Base-by-base conservation (phyloP, 2,888 invertebrate genomes). In the Fissipunctia ypsillon region DNA sequence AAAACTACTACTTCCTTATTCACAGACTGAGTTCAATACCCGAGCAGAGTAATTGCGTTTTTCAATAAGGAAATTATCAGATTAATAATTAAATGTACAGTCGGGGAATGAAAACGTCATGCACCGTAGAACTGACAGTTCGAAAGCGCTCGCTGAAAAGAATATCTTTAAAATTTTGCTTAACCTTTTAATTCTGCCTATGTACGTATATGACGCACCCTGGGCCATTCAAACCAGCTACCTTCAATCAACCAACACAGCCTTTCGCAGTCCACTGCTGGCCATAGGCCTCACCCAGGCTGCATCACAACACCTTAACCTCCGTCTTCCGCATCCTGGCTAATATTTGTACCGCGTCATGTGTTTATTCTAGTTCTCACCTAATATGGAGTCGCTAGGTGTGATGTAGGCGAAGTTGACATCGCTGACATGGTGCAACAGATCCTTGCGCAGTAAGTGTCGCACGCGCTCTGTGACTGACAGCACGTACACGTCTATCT, bases 351-450 rank as follows among this genome's bases (percentile, higher is more conserved):
- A n/a, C n/a, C n/a, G n/a, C n/a, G n/a, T n/a, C n/a, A n/a, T n/a
- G n/a, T n/a, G n/a, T n/a, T n/a, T n/a, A n/a, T n/a, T n/a, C n/a
- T n/a, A n/a, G n/a, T n/a, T n/a, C 68, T 81, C 66, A 94, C 94
- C 93, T 76, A 86, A 73, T 69, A 95, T 90, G 35, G 88, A 87
- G 1, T 85, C 82, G 16, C 90, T 92, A 7, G 92, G 89, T 2
- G 71, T 89, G 63, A 98, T 97, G 89, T 97, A 97, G 0, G 97
- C 96, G 88, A 98, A 97, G 92, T 97, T 97, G 16, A 98, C 95
- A 76, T 97, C 97, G 0, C 97, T 95, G 0, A 98, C 94, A 83
- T 97, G 95, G 3, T 94, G 90, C 16, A 97, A 87, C 74, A 96
- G 87, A 50, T 95, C 96, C 12, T 90, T 89, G 3, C 92, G 91